Conservation (phyloP, 2,113 vertebrate genomes). For the Osmerus eperlanus region DNA sequence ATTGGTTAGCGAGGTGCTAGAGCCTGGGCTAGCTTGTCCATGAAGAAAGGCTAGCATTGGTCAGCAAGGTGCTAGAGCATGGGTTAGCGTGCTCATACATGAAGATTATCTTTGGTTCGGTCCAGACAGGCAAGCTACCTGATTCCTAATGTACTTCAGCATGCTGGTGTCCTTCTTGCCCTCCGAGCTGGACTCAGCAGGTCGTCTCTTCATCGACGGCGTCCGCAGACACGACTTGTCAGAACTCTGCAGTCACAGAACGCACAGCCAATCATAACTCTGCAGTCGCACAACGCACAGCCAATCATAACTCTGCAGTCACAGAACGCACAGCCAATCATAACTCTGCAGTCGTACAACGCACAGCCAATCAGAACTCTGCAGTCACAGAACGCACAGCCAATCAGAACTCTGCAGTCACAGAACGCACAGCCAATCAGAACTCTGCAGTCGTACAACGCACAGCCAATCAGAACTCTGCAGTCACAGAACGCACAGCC, state of each 20-base stretch:
- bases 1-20: neutral
- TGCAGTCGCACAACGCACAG: neutral
- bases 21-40: neutral
- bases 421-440: neutral
- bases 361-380: constrained; percentile 67
- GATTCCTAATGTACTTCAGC: constrained; percentile 96
- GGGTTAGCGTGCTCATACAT: neutral
- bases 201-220: constrained; percentile 92
- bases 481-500: too few species aligned
- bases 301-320: neutral
- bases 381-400: constrained; percentile 6
- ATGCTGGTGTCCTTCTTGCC: constrained; percentile 97
- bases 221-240: constrained; percentile 96
- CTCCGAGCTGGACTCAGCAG: constrained; percentile 83
- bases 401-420: neutral
- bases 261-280: neutral
- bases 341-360: too few species aligned
- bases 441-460: neutral
- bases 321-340: neutral
- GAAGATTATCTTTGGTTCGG: neutral
- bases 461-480: neutral
- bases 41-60: neutral
- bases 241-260: constrained; percentile 76
- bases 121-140: constrained; percentile 70
- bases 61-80: neutral